A percentile compares a stretch with the other conserved stretches of the same genome.
Conservation (phyloP, 2,797 vertebrate genomes). For the Tiaroga cobitis region DNA sequence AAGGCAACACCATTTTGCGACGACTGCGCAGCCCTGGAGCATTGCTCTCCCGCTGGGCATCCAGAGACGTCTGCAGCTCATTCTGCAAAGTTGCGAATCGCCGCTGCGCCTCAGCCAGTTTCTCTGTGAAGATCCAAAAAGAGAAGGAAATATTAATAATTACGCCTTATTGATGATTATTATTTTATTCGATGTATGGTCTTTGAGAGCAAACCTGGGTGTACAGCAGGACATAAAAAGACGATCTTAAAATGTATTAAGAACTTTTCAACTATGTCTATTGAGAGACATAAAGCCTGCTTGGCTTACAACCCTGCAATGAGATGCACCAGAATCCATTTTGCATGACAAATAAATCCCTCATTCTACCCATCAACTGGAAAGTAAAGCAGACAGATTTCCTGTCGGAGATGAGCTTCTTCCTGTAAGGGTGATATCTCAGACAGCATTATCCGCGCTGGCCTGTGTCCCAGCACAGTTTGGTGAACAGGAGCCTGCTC, state of each 20-base stretch:
- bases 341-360: constrained; percentile 23
- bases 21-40: constrained; percentile 84
- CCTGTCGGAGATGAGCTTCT: constrained; percentile 36
- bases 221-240: not conserved
- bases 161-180: not conserved
- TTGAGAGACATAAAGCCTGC: constrained; percentile 14
- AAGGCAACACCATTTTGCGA: constrained; percentile 88
- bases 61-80: constrained; percentile 93
- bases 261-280: not conserved
- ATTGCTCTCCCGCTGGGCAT: constrained; percentile 90
- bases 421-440: constrained; percentile 54
- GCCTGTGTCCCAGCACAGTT: constrained; percentile 38
- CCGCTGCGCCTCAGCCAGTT: constrained; percentile 95
- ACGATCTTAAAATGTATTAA: not conserved
- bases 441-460: constrained; percentile 22
- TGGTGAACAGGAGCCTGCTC: constrained; percentile 28
- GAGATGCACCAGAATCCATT: constrained; percentile 30
- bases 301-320: constrained; percentile 6
- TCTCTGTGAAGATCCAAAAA: constrained; percentile 77
- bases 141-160: not conserved
- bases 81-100: constrained; percentile 94
- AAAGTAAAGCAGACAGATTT: constrained; percentile 43
- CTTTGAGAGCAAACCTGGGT: not conserved
- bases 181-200: not conserved
- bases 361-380: constrained; percentile 30